These are phyloP conservation scores for Heliconius hewitsoni DNA, from an alignment of 1,140 invertebrate species.

Conservation along the genomic window DNA sequence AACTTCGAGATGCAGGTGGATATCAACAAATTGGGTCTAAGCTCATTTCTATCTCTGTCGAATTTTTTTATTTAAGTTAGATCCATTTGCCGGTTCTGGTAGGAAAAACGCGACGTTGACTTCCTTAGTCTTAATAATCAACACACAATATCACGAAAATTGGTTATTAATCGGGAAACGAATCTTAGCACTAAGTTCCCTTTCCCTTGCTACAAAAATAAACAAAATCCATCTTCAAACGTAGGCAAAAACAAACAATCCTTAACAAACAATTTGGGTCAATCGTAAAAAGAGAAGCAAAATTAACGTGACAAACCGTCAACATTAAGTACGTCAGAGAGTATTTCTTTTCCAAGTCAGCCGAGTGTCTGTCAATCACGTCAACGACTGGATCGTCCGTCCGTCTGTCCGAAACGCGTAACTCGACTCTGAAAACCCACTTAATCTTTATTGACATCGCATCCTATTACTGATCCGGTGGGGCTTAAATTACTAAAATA, in stretches of 20 bases:
- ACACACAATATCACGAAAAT: no score
- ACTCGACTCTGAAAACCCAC: conserved; percentile 67
- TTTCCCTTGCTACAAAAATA: not conserved
- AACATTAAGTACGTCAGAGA: conserved; percentile 40
- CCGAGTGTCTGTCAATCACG: conserved; percentile 64
- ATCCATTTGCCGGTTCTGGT: no score
- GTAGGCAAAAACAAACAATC: not conserved
- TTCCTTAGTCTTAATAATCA: no score
- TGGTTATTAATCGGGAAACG: no score
- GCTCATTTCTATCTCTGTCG: no score
- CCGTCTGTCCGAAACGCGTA: conserved; percentile 61
- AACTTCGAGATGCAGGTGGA: no score
- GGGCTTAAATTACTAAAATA: conserved; percentile 32
- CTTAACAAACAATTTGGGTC: not conserved
- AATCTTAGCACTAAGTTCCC: no score
- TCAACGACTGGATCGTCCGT: conserved; percentile 66
- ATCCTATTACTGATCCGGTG: conserved; percentile 34
- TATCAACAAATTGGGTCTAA: no score
- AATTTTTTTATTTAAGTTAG: no score
- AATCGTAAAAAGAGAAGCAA: conserved; percentile 10
- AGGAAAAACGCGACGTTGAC: no score
- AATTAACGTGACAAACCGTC: conserved; percentile 39
- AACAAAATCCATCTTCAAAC: not conserved
- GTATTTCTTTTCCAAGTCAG: conserved; percentile 48
- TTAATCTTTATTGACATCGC: conserved; percentile 76